Evolutionary conservation across 2,113 vertebrate genomes (phyloP), one percentile per base, ranked within the genome.

Genomic region (Ascaphus truei): DNA sequence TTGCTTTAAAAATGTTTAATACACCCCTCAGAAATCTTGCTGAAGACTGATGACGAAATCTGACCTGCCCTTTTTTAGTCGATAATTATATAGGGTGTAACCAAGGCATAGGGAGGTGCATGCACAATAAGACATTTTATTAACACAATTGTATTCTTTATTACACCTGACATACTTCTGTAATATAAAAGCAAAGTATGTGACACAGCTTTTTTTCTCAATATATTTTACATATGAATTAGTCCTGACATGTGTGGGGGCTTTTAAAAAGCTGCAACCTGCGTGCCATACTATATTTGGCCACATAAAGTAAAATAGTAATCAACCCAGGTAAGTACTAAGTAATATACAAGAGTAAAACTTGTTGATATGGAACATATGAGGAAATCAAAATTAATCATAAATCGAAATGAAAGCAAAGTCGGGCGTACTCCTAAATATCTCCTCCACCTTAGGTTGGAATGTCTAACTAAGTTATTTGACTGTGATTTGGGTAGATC

Each of bases 381-480:
- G 55, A 16, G 18, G n/a, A 61, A 41, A 51, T 55, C n/a, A 53
- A 41, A 41, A 55, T 64, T 52, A 39, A 23, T 66, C 63, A 66
- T 55, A 55, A 66, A 55, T 37, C 30, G 25, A 20, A 55, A 36
- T 31, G 31, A 55, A 64, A 55, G 41, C 23, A 65, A 51, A 37
- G 31, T 64, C 55, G 51, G 63, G 50, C 11, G 50, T 43, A 41
- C 25, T 41, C 63, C 3, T 66, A 66, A 66, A 66, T 15, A 53
- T 43, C 50, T 50, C 47, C 43, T 66, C 63, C 63, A 66, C 63
- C 63, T 51, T 39, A 9, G 18, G 22, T 23, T 63, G 61, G 48
- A 29, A 48, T 62, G 12, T 45, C 25, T 41, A 22, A 53, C 62
- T 20, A n/a, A n/a, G n/a, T n/a, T 53, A 52, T 39, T 37, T 39